These are phyloP conservation scores for Acipenser transmontanus DNA, from an alignment of 2,797 vertebrate species.

Conservation along the genomic window DNA sequence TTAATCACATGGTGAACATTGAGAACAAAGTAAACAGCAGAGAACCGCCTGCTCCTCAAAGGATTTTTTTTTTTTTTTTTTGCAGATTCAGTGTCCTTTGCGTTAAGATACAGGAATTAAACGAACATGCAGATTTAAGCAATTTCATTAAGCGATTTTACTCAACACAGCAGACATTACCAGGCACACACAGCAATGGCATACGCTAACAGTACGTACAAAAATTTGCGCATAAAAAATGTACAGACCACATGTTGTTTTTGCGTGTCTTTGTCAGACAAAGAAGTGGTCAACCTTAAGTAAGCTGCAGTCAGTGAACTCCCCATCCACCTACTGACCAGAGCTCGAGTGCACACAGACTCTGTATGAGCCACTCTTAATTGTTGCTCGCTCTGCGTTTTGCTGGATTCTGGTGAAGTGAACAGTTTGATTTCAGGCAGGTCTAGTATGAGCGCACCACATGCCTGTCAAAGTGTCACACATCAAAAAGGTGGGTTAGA, in stretches of 20 bases:
- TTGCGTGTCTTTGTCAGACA: neutral
- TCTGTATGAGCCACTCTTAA: neutral
- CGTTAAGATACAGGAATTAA: too few species aligned
- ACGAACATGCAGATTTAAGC: too few species aligned
- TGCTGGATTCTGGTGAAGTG: neutral
- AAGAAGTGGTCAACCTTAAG: neutral
- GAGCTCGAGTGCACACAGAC: neutral
- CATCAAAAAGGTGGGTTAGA: neutral
- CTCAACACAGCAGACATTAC: too few species aligned
- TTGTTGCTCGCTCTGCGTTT: neutral
- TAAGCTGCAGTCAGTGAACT: neutral
- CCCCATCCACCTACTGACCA: neutral
- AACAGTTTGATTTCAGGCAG: slow-evolving; percentile 5
- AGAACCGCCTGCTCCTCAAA: neutral
- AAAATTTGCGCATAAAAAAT: too few species aligned
- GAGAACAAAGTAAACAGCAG: neutral
- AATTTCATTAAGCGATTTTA: too few species aligned
- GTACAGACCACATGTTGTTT: too few species aligned
- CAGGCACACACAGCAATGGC: too few species aligned
- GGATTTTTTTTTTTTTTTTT: neutral
- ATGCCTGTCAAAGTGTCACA: slow-evolving; percentile 4
- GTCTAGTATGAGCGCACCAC: neutral
- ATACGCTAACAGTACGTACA: too few species aligned
- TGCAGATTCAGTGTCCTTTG: neutral
- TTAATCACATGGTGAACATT: slow-evolving; percentile 22